These are phyloP conservation scores for Cyclopterus lumpus DNA, from an alignment of 2,797 vertebrate species.

Conservation along the genomic window DNA sequence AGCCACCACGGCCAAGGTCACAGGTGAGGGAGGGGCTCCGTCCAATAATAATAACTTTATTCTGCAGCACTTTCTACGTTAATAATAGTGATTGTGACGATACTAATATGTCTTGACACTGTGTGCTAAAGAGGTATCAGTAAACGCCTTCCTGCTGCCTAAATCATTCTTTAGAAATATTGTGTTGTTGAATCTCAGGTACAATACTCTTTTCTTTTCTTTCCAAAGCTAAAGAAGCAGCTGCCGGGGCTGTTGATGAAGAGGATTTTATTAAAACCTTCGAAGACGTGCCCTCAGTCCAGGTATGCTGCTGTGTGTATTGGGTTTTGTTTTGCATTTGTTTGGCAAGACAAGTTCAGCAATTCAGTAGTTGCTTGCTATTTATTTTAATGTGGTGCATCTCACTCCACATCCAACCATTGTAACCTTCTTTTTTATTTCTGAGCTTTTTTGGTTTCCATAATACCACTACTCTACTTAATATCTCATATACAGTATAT, in stretches of 20 bases:
- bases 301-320: conserved; percentile 77
- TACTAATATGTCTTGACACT: not conserved
- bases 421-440: not conserved
- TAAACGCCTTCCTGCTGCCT: not conserved
- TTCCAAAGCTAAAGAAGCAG: conserved; percentile 89
- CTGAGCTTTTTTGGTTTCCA: fast-evolving
- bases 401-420: not conserved
- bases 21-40: conserved; percentile 81
- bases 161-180: not conserved
- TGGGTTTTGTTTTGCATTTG: not conserved
- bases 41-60: not conserved
- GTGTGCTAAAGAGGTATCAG: not conserved
- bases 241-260: conserved; percentile 94
- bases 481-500: no score
- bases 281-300: conserved; percentile 92
- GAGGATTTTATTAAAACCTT: conserved; percentile 97
- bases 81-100: not conserved
- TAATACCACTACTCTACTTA: not conserved
- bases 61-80: no score
- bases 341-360: not conserved
- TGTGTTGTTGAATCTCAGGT: not conserved
- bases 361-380: not conserved
- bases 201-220: not conserved
- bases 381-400: not conserved
- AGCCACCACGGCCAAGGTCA: conserved; percentile 83